phyloP scores from a whole-genome alignment of 2,888 invertebrate species.

The Temnothorax unifasciatus region DNA sequence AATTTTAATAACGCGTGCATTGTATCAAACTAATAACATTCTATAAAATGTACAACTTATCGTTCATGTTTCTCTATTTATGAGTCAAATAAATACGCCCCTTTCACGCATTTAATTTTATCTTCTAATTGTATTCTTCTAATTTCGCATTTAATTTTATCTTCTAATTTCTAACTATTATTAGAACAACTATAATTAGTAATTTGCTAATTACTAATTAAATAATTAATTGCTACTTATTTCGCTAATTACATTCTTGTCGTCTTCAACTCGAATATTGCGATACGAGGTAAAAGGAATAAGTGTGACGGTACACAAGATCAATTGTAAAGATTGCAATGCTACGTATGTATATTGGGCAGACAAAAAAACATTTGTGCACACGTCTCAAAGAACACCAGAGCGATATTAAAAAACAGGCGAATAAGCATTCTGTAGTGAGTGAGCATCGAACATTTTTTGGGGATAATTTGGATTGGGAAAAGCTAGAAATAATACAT shows the following conservation, averaged over 20 bases:
- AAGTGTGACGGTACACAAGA: background rate
- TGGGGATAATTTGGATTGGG: too few species aligned
- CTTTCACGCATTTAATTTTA: background rate
- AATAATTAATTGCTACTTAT: background rate
- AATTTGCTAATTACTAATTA: background rate
- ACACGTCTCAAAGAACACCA: too few species aligned
- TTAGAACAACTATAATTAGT: background rate
- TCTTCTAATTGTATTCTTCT: slow-evolving; percentile 9
- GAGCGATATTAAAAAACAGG: too few species aligned
- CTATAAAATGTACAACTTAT: background rate
- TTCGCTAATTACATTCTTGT: slow-evolving; percentile 8
- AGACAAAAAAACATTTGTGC: too few species aligned
- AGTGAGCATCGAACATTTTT: too few species aligned
- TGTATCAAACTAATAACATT: background rate
- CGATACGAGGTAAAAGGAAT: slow-evolving; percentile 2
- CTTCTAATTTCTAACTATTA: slow-evolving; percentile 7
- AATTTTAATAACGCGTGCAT: background rate
- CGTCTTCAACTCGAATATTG: background rate
- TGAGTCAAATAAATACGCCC: background rate
- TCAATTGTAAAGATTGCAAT: too few species aligned
- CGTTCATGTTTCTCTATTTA: background rate
- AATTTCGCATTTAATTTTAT: background rate
- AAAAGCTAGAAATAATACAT: too few species aligned
- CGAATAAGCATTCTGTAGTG: too few species aligned
- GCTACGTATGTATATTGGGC: too few species aligned